Evolutionary conservation across 2,888 invertebrate species (phyloP).

Genomic region (Drosophila formosana): DNA sequence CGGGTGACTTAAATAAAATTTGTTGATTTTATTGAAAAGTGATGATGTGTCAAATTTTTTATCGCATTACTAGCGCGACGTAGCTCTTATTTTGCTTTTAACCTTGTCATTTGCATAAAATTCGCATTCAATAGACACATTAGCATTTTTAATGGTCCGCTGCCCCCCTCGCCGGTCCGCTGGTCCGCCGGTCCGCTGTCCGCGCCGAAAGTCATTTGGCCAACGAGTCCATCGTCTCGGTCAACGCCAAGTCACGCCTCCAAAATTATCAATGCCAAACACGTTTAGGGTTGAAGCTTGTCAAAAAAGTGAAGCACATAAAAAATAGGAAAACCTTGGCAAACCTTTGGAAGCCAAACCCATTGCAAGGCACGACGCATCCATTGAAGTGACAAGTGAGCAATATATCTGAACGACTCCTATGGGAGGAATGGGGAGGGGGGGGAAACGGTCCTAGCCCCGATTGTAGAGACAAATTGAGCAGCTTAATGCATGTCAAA

Average conservation of each 20-base stretch:
- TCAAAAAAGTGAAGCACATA: constrained; percentile 12
- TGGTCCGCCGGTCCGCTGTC: neutral
- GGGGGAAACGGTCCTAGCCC: neutral
- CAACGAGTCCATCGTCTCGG: constrained; percentile 4
- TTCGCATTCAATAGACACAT: constrained; percentile 80
- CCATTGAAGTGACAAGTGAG: constrained; percentile 79
- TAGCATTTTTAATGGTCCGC: constrained; percentile 80
- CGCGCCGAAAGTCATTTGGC: constrained; percentile 65
- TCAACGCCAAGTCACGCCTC: constrained; percentile 21
- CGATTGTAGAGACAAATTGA: constrained; percentile 73
- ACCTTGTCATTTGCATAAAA: constrained; percentile 81
- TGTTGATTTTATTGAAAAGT: constrained; percentile 81
- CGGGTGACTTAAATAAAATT: constrained; percentile 80
- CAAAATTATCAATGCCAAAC: constrained; percentile 74
- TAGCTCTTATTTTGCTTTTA: constrained; percentile 77
- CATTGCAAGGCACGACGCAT: constrained; percentile 37
- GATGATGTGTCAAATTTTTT: constrained; percentile 81
- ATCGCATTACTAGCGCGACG: constrained; percentile 74
- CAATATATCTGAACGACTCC: constrained; percentile 65
- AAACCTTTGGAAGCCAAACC: constrained; percentile 12
- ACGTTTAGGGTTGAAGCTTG: constrained; percentile 68
- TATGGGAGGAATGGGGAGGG: neutral
- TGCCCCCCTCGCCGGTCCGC: neutral
- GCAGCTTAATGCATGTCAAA: constrained; percentile 74
- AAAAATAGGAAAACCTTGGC: constrained; percentile 10